A percentile compares a stretch with the other conserved stretches of the same genome.
Evolutionary conservation across 2,888 invertebrate species (phyloP).

Genomic region (Mythimna impura): DNA sequence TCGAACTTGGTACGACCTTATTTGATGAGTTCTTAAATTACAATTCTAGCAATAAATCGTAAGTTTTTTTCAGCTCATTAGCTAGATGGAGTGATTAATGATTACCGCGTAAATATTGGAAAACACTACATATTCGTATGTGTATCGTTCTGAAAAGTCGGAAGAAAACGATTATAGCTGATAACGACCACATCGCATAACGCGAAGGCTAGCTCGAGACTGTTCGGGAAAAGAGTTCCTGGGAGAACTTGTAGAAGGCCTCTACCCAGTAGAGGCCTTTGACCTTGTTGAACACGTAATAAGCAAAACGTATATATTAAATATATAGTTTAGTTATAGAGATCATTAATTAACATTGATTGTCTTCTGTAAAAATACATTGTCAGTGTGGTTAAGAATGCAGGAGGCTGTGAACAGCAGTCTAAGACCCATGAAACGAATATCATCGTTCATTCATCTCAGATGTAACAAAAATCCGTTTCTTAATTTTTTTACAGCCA

Average conservation of each 20-base stretch:
- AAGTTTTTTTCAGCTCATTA: slow-evolving; percentile 43
- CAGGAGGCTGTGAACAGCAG: too few species aligned
- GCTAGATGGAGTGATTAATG: slow-evolving; percentile 28
- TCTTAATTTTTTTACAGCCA: not conserved
- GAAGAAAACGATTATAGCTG: slow-evolving; percentile 31
- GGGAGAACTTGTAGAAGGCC: not conserved
- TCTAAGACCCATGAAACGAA: too few species aligned
- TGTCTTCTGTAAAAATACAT: too few species aligned
- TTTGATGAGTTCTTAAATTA: not conserved
- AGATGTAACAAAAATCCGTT: not conserved
- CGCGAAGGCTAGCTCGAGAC: not conserved
- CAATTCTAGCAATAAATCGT: not conserved
- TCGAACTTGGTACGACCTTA: not conserved
- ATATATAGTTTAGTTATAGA: too few species aligned
- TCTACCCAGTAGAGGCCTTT: not conserved
- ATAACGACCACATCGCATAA: not conserved
- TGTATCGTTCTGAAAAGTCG: slow-evolving; percentile 34
- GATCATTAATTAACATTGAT: too few species aligned
- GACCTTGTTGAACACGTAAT: too few species aligned
- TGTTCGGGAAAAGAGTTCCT: too few species aligned
- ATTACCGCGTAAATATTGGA: slow-evolving; percentile 45
- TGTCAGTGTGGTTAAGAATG: too few species aligned
- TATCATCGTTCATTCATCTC: not conserved
- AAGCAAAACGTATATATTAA: too few species aligned
- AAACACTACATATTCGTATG: slow-evolving; percentile 10